Percentiles rank a stretch among this genome's conserved stretches.
Conservation (phyloP, 2,888 invertebrate genomes). For the Calliphora vomitoria region DNA sequence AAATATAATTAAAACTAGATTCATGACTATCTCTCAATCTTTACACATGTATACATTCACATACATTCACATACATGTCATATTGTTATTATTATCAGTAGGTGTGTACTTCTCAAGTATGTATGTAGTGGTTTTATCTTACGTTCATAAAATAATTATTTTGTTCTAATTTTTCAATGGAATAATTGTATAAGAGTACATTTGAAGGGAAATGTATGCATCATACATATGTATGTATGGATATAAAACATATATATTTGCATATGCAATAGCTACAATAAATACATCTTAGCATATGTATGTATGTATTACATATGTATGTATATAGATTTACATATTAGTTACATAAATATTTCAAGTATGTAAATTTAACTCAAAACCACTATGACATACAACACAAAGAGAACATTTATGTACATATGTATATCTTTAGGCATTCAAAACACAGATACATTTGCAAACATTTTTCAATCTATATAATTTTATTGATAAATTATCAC, state of each 20-base stretch:
- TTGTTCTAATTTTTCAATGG: slow-evolving; percentile 22
- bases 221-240: not conserved
- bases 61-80: not conserved
- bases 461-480: not conserved
- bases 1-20: slow-evolving; percentile 53
- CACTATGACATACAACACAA: slow-evolving; percentile 9
- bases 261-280: not conserved
- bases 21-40: slow-evolving; percentile 11
- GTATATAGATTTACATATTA: not conserved
- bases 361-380: slow-evolving; percentile 12
- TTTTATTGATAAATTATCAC: slow-evolving; percentile 39
- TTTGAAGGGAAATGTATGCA: not conserved
- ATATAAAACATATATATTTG: slow-evolving; percentile 6
- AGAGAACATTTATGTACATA: not conserved
- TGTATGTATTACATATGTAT: not conserved
- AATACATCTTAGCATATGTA: not conserved
- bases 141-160: slow-evolving; percentile 8
- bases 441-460: not conserved
- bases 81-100: not conserved
- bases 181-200: not conserved
- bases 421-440: not conserved
- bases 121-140: slow-evolving; percentile 13
- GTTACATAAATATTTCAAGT: slow-evolving; percentile 5
- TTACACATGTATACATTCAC: not conserved
- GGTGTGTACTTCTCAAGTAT: not conserved